Evolutionary conservation across 2,797 vertebrate genomes (phyloP), one percentile per base, ranked within the genome.

Genomic region (Tragelaphus oryx): DNA sequence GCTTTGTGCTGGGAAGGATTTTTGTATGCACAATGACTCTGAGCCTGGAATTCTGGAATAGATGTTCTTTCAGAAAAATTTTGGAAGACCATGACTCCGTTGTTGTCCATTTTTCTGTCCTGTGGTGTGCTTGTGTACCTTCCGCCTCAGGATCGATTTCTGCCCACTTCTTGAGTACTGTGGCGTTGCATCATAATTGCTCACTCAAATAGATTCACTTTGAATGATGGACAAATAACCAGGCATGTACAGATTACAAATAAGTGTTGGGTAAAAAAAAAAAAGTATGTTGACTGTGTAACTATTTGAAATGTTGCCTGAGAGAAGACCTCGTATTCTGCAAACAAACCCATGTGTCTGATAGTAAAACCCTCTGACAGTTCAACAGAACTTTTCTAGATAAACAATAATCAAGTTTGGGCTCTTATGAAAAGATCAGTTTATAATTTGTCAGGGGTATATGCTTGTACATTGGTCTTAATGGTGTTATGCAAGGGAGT

Each of bases 401-500:
- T 89, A 95, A 95, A 79, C 5, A 90, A 4, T 33, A 62, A 78
- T 90, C 74, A 83, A 83, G 28, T 93, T 62, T 74, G 81, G 79
- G n/a, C 55, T 94, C 74, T 86, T 60, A 60, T 20, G 48, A 90
- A 93, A 91, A 89, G 83, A 91, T 59, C 5, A 76, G n/a, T 85
- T 92, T 91, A 84, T 8, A 83, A 1, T 68, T 93, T 94, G 79
- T 89, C 41, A 57, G 30, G 85, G 91, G n/a, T 30, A 9, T 86
- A 68, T 78, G 13, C n/a, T 50, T 60, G 37, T 20, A 48, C 28
- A 14, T 41, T 9, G 28, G 59, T 91, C 62, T 94, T 75, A 82
- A 22, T 85, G 57, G 60, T 68, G 41, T 57, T 54, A 52, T 26
- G 93, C 87, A n/a, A 82, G 96, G 30, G 87, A 71, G 83, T 91